Evolutionary conservation across 1,140 invertebrate genomes (phyloP), one percentile per base, ranked within the genome.

Genomic region (Magallana gigas): DNA sequence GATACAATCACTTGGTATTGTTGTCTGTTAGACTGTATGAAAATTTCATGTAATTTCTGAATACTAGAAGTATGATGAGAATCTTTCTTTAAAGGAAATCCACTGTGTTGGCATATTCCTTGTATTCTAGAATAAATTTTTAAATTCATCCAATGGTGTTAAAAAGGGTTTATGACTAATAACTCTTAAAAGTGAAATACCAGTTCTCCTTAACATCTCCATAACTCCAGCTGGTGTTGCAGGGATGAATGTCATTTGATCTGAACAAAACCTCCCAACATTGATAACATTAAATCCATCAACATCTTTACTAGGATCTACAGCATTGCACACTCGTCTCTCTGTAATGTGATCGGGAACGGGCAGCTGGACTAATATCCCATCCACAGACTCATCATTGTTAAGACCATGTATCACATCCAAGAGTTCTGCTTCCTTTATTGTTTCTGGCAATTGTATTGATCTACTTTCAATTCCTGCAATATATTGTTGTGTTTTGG

Each of bases 321-420:
- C 96, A 7, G 97, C 96, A 95, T 98, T 97, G 92, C 97, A 98
- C 3, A 98, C 95, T 91, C 95, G 96, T 91, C 96, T 95, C 57
- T 93, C 93, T 58, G 85, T 91, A 14, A 98, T 97, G 88, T 96
- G 96, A 3, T 95, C 93, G 0, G 97, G 97, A 29, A 98, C 95
- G 11, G 98, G 98, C 68, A 98, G 94, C 93, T 98, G 98, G 0
- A 99, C 96, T 29, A 99, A 93, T 91, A 99, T 96, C 0, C 97
- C 98, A 95, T 98, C 97, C 1, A 98, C 96, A 59, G 93, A 93
- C 7, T 94, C 90, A 95, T 98, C 96, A 6, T 95, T 92, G 94
- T 98, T 98, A 4, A 98, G 95, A 76, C 95, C 89, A 6, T 96
- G 86, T 29, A 98, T 97, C 88, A 96, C 92, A 3, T 95, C 88